phyloP scores from a whole-genome alignment of 2,113 vertebrate genomes.

The Polypterus senegalus region DNA sequence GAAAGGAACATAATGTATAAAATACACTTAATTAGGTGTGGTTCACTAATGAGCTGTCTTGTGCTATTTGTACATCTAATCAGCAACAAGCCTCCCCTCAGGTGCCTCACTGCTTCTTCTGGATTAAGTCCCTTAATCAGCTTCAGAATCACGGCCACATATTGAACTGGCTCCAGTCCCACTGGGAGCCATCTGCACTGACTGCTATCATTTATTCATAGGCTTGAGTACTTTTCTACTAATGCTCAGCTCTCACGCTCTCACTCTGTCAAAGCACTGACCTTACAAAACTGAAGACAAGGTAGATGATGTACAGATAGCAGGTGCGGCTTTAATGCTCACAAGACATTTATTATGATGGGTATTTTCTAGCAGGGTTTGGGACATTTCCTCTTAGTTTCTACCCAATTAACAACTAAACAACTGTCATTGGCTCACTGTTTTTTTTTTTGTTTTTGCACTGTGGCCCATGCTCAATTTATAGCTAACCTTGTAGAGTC shows the following conservation, averaged over 20 bases:
- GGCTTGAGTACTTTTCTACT: background rate
- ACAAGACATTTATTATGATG: too few species aligned
- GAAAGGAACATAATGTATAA: background rate
- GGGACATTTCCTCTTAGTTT: too few species aligned
- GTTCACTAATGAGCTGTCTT: background rate
- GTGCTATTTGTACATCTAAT: background rate
- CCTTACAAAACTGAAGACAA: too few species aligned
- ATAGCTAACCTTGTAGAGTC: too few species aligned
- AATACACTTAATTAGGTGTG: background rate
- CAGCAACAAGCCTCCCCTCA: background rate
- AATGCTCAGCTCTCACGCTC: background rate
- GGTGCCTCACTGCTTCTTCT: constrained; percentile 1
- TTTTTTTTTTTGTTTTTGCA: too few species aligned
- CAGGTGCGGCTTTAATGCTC: too few species aligned
- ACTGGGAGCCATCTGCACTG: constrained; percentile 1
- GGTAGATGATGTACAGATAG: too few species aligned
- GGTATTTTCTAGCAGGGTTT: too few species aligned
- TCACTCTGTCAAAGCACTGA: too few species aligned
- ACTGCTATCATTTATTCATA: constrained; percentile 5
- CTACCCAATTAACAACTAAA: too few species aligned
- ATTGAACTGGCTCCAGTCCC: background rate
- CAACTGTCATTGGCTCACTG: too few species aligned
- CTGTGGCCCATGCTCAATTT: too few species aligned
- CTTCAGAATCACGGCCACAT: background rate
- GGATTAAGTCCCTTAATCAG: constrained; percentile 3